These are phyloP conservation scores for Atlantisia rogersi DNA, from an alignment of 2,113 vertebrate genomes.

Conservation along the genomic window DNA sequence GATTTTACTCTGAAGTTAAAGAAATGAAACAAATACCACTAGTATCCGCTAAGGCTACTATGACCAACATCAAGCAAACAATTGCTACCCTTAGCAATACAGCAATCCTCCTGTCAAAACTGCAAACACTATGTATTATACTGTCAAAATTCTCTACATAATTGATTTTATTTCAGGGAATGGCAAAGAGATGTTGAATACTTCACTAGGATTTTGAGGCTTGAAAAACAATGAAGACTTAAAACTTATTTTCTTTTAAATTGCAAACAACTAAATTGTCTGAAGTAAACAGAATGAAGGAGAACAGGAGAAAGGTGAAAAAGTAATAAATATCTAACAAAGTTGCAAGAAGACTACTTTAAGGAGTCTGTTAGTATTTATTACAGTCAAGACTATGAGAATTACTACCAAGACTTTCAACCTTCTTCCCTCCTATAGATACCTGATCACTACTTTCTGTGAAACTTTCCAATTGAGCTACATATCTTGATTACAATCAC, in stretches of 20 bases:
- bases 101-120: not conserved
- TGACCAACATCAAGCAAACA: not conserved
- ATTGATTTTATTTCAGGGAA: not conserved
- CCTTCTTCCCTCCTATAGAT: rapidly evolving
- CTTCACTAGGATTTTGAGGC: not conserved
- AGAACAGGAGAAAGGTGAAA: not conserved
- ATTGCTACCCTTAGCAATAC: not conserved
- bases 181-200: not conserved
- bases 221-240: no score
- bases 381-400: not conserved
- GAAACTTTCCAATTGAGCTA: not conserved
- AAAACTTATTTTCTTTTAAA: not conserved
- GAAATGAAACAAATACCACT: not conserved
- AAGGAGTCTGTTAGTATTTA: not conserved
- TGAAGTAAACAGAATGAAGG: not conserved
- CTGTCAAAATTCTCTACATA: not conserved
- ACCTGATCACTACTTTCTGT: not conserved
- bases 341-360: not conserved
- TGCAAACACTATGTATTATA: not conserved
- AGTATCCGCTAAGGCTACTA: not conserved
- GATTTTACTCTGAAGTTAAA: not conserved
- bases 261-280: not conserved
- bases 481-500: not conserved
- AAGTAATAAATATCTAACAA: not conserved
- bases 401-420: not conserved